Conservation (phyloP, 2,797 vertebrate genomes). For the Pangasius krempfi region DNA sequence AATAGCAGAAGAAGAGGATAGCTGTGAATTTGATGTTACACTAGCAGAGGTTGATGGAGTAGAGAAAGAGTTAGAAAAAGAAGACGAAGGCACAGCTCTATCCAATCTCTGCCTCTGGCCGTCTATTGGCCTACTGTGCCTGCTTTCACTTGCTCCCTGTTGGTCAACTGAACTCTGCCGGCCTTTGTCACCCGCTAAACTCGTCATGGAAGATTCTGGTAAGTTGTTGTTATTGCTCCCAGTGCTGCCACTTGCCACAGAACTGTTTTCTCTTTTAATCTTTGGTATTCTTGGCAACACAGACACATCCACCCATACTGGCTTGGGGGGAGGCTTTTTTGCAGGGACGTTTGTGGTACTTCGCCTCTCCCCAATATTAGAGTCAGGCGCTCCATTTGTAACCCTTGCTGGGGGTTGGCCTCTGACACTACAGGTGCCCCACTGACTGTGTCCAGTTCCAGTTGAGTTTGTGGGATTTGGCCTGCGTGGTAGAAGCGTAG, state of each 20-base stretch:
- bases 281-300: constrained; percentile 95
- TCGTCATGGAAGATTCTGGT: constrained; percentile 80
- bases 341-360: background rate
- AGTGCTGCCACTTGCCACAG: constrained; percentile 41
- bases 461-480: constrained; percentile 28
- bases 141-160: constrained; percentile 45
- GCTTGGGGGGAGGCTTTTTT: constrained; percentile 72
- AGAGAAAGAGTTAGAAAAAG: constrained; percentile 59
- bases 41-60: constrained; percentile 47
- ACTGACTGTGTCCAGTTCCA: constrained; percentile 48
- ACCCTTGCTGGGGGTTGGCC: constrained; percentile 7
- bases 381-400: constrained; percentile 27
- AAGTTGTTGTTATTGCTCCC: constrained; percentile 62
- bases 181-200: constrained; percentile 83
- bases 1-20: constrained; percentile 72
- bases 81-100: constrained; percentile 50
- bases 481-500: background rate
- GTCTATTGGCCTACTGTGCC: constrained; percentile 66
- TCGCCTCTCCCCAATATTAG: constrained; percentile 47
- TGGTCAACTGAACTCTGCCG: constrained; percentile 71
- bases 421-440: constrained; percentile 46
- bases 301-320: constrained; percentile 83
- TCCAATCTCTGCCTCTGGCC: constrained; percentile 61
- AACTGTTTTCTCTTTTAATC: constrained; percentile 79
- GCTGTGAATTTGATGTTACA: constrained; percentile 17